Conservation (phyloP, 1,140 invertebrate genomes). For the Trichonephila clavata region DNA sequence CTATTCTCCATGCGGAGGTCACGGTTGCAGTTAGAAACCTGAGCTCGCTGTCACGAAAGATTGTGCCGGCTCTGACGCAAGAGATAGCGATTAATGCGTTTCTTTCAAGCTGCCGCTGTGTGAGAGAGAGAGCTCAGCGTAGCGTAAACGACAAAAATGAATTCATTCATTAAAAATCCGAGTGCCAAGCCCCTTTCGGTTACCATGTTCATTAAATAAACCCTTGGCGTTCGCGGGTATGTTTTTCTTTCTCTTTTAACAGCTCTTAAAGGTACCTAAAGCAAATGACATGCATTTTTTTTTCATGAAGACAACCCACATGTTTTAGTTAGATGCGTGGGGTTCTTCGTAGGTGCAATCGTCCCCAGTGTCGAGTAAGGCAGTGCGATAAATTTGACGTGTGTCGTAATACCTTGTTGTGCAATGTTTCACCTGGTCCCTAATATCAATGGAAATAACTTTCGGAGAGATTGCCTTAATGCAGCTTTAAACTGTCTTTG, state of each 20-base stretch:
- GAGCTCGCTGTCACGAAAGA: conserved; percentile 55
- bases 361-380: not conserved
- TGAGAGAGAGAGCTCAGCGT: not conserved
- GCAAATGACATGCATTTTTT: conserved; percentile 19
- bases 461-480: no score
- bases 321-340: not conserved
- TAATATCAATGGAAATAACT: no score
- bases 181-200: conserved; percentile 21
- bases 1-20: conserved; percentile 39
- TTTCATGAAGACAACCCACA: conserved; percentile 8
- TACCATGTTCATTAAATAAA: conserved; percentile 21
- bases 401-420: not conserved
- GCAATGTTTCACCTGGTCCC: no score
- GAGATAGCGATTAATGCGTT: conserved; percentile 25
- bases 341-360: not conserved
- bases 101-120: conserved; percentile 40
- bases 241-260: not conserved
- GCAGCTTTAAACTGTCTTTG: no score
- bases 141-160: conserved; percentile 53
- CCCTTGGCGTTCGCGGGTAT: not conserved
- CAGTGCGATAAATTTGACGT: not conserved
- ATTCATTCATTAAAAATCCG: conserved; percentile 66
- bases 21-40: conserved; percentile 62
- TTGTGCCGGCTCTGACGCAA: conserved; percentile 53
- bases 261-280: conserved; percentile 12